These are phyloP conservation scores for Atlantisia rogersi DNA, from an alignment of 2,113 vertebrate genomes.

Conservation along the genomic window DNA sequence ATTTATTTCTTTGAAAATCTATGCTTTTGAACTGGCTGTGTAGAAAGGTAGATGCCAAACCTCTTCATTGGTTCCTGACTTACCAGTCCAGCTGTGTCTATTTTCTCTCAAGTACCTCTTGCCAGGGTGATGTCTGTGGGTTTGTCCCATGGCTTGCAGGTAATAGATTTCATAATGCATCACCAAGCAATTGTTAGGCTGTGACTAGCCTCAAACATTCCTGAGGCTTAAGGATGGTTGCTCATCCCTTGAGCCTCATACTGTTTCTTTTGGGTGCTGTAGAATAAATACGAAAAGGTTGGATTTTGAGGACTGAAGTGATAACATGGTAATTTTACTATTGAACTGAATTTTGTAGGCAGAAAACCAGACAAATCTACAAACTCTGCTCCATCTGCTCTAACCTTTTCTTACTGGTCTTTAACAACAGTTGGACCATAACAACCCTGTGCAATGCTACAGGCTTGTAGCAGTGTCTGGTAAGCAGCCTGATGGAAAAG, in stretches of 20 bases:
- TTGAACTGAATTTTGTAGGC: neutral
- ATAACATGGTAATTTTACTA: neutral
- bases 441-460: no score
- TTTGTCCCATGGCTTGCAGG: neutral
- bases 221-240: neutral
- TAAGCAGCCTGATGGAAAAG: no score
- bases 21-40: neutral
- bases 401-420: neutral
- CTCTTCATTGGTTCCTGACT: neutral
- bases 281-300: neutral
- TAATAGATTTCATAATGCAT: accelerated
- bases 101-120: neutral
- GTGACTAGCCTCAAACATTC: neutral
- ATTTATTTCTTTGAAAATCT: neutral
- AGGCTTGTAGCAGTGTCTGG: no score
- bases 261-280: neutral
- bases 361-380: neutral
- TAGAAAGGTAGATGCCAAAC: neutral
- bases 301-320: neutral
- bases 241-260: neutral
- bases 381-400: neutral
- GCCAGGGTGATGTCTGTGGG: neutral
- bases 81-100: no score
- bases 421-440: neutral
- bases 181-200: neutral